Base-by-base conservation (phyloP, 2,113 vertebrate genomes). In the Circaetus cinerascens region DNA sequence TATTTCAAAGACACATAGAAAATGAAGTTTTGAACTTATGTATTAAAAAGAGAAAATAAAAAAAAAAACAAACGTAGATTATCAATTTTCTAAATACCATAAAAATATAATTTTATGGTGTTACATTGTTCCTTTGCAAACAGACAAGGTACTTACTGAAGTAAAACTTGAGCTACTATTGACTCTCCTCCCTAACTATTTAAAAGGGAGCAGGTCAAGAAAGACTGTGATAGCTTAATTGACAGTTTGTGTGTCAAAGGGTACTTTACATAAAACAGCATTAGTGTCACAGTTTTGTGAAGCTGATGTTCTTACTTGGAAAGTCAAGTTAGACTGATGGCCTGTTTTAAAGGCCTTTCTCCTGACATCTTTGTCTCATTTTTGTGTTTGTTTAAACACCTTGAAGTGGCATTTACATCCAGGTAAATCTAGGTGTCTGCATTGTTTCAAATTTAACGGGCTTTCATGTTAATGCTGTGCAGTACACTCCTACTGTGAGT, bases 271-370 rank as follows among this genome's bases (percentile, higher is more conserved):
- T 97, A 96, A 94, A 95, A 96, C 96, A 98, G 89, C 97, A 95
- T 98, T 98, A 95, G 97, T 95, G 83, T 97, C 97, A 98, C 97
- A 97, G 95, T 98, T 98, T 94, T 97, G 98, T 98, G 98, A 98
- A 97, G 96, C 97, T 98, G 97, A 97, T 98, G 96, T 97, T 97
- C 97, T 98, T 98, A 97, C 97, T 98, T 98, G 98, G 97, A 97
- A 97, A 98, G 91, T 98, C 98, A 98, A 97, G 83, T 98, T 98
- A 96, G 96, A 97, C 95, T 92, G 66, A 71, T 88, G 98, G 98
- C 98, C 98, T 98, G 98, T 98, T 99, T 98, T 98, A 98, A 97
- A 98, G 98, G 98, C 98, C 85, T 94, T 96, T 96, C 98, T 98
- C 86, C 94, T 96, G 92, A 96, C 86, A 77, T 97, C 75, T 67